phyloP scores from a whole-genome alignment of 1,140 invertebrate genomes.

The Temnothorax curvispinosus region DNA sequence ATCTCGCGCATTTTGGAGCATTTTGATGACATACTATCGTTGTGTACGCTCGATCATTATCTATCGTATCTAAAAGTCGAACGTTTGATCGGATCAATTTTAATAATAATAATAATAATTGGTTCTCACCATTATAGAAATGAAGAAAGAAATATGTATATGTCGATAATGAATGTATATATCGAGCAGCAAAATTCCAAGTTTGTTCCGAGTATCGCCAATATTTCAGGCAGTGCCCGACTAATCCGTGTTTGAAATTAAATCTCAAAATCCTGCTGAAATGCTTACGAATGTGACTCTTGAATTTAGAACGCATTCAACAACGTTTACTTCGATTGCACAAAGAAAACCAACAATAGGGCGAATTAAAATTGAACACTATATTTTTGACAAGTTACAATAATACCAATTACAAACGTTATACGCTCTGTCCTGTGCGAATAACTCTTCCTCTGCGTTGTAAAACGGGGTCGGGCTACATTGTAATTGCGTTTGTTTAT shows the following conservation, averaged over 20 bases:
- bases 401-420: slow-evolving; percentile 79
- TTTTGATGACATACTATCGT: slow-evolving; percentile 14
- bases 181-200: background rate
- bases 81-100: background rate
- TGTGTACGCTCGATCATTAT: slow-evolving; percentile 13
- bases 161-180: background rate
- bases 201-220: background rate
- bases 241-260: background rate
- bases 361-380: slow-evolving; percentile 81
- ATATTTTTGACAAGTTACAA: slow-evolving; percentile 85
- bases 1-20: slow-evolving; percentile 4
- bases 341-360: slow-evolving; percentile 82
- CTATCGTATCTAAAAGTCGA: background rate
- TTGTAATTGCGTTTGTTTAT: slow-evolving; percentile 59
- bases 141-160: background rate
- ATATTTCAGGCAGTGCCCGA: background rate
- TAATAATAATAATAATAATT: background rate
- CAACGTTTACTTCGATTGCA: slow-evolving; percentile 58
- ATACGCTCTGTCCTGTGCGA: slow-evolving; percentile 75
- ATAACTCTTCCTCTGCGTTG: slow-evolving; percentile 72
- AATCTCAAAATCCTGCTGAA: background rate
- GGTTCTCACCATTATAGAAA: background rate
- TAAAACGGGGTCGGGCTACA: slow-evolving; percentile 4
- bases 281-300: background rate
- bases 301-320: background rate